A percentile compares a stretch with the other conserved stretches of the same genome.
phyloP scores from a whole-genome alignment of 2,797 vertebrate species.

The Ctenosaura bakeri region DNA sequence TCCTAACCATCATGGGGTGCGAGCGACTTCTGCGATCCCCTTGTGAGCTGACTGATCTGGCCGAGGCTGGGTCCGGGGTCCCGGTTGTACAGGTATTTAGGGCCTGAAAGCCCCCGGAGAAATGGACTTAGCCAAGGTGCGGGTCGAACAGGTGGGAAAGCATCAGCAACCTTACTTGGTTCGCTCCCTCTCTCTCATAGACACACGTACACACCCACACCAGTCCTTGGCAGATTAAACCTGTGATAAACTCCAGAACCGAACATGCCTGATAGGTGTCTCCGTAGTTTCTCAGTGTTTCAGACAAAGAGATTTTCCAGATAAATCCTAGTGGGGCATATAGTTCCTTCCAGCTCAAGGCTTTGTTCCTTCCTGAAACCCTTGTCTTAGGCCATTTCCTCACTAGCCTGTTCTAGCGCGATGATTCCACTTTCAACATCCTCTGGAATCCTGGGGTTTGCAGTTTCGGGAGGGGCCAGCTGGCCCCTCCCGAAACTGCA shows the following conservation, averaged over 20 bases:
- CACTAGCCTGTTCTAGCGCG: too few relatives aligned
- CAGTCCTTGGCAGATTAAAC: neutral
- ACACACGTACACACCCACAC: neutral
- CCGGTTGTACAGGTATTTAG: neutral
- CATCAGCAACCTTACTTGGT: rapidly evolving
- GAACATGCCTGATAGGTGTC: neutral
- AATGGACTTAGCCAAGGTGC: neutral
- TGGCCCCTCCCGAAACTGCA: too few relatives aligned
- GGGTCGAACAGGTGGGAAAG: neutral
- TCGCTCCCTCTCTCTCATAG: too few relatives aligned
- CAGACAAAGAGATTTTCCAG: neutral
- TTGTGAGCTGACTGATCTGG: neutral
- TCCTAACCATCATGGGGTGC: neutral
- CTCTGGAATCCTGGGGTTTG: too few relatives aligned
- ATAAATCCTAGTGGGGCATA: neutral
- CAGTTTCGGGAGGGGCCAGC: too few relatives aligned
- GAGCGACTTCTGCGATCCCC: neutral
- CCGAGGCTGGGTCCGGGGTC: neutral
- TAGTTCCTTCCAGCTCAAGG: neutral
- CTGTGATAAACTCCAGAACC: neutral
- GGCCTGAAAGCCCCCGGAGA: too few relatives aligned
- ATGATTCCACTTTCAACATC: too few relatives aligned
- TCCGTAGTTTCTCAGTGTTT: neutral
- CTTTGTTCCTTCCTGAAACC: too few relatives aligned
- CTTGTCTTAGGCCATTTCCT: too few relatives aligned